Percentiles rank a stretch among this genome's conserved stretches.
Conservation (phyloP, 2,888 invertebrate genomes). For the Pachymerium ferrugineum region DNA sequence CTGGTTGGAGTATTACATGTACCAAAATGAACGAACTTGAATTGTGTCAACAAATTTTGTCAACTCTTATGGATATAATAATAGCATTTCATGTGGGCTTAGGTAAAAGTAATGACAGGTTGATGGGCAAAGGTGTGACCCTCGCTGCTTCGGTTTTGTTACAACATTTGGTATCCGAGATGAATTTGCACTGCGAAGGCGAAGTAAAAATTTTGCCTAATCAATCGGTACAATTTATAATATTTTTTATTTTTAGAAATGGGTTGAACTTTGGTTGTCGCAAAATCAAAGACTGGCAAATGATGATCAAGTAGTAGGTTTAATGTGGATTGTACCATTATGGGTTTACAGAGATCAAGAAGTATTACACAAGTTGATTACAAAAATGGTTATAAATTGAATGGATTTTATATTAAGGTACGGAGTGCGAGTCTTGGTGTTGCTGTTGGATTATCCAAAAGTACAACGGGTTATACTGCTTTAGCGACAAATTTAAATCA, state of each 20-base stretch:
- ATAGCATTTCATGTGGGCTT: conserved; percentile 31
- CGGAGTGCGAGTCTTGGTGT: conserved; percentile 46
- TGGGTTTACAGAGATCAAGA: conserved; percentile 34
- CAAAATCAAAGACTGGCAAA: background rate
- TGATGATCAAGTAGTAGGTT: background rate
- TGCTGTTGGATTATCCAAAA: conserved; percentile 44
- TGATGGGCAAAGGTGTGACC: conserved; percentile 34
- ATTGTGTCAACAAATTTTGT: conserved; percentile 25
- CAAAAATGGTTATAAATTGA: background rate
- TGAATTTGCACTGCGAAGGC: background rate
- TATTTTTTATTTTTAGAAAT: conserved; percentile 20
- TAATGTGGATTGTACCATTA: conserved; percentile 34
- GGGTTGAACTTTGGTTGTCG: conserved; percentile 28
- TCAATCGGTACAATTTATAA: background rate
- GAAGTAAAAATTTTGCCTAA: conserved; percentile 15
- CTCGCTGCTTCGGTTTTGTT: conserved; percentile 30
- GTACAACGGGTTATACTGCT: conserved; percentile 44
- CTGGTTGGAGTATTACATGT: conserved; percentile 25
- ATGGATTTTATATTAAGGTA: conserved; percentile 41
- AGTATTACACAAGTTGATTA: conserved; percentile 5
- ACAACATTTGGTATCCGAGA: conserved; percentile 31
- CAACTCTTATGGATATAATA: conserved; percentile 32
- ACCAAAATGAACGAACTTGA: background rate
- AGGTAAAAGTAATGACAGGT: background rate
- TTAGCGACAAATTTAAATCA: conserved; percentile 45